Evolutionary conservation across 2,113 vertebrate species (phyloP).

Genomic region (Brachionichthys hirsutus): DNA sequence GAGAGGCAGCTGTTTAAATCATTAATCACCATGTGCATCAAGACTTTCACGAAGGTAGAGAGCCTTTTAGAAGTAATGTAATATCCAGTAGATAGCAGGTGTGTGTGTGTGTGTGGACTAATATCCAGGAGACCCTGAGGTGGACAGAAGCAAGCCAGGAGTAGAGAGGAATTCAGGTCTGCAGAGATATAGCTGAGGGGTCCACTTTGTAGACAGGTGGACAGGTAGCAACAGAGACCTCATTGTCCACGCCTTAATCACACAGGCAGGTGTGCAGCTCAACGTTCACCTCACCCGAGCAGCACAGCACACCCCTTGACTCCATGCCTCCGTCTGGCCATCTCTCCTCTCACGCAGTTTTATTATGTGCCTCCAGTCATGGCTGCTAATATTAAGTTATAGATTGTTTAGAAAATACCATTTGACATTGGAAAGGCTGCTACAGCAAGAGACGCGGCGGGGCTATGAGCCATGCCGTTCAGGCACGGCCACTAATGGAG

Average conservation of each 20-base stretch:
- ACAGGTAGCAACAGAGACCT: constrained; percentile 68
- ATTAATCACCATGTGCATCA: too few relatives aligned
- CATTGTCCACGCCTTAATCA: constrained; percentile 72
- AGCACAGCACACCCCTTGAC: constrained; percentile 43
- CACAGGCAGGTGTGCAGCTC: constrained; percentile 71
- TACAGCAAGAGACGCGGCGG: constrained; percentile 31
- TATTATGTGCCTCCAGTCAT: constrained; percentile 45
- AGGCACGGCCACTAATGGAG: constrained; percentile 36
- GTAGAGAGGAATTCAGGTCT: constrained; percentile 65
- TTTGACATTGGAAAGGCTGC: constrained; percentile 35
- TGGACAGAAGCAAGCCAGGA: constrained; percentile 43
- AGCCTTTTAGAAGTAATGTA: too few relatives aligned
- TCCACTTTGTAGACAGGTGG: constrained; percentile 73
- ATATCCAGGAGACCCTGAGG: constrained; percentile 30
- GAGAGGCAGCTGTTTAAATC: too few relatives aligned
- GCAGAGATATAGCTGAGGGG: constrained; percentile 56
- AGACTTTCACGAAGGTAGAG: too few relatives aligned
- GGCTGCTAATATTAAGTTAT: constrained; percentile 41
- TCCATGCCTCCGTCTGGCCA: constrained; percentile 17
- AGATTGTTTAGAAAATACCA: constrained; percentile 34
- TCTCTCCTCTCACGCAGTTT: constrained; percentile 3
- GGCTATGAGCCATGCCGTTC: constrained; percentile 14
- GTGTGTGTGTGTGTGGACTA: constrained; percentile 22
- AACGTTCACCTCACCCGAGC: constrained; percentile 43
- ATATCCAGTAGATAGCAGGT: too few relatives aligned